Percentiles rank a stretch among this genome's conserved stretches.
Evolutionary conservation across 2,797 vertebrate species (phyloP).

Genomic region (Eutrigla gurnardus): DNA sequence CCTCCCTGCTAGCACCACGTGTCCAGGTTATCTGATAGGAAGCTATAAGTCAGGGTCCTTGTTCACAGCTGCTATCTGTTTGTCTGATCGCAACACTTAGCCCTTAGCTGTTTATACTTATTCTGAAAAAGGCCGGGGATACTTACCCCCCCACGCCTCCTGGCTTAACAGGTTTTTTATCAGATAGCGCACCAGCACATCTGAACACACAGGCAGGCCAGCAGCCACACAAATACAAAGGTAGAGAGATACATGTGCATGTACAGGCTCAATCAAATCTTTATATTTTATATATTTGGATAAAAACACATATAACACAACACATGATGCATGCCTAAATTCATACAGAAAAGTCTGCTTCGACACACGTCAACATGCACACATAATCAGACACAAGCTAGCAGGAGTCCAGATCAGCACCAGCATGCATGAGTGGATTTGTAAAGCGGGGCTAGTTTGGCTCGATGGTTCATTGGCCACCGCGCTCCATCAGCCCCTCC

Average conservation of each 20-base stretch:
- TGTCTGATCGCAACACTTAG: slow-evolving; percentile 75
- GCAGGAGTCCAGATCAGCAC: slow-evolving; percentile 64
- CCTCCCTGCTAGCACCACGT: slow-evolving; percentile 52
- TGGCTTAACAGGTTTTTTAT: slow-evolving; percentile 63
- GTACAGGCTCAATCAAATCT: background rate
- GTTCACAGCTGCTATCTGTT: slow-evolving; percentile 79
- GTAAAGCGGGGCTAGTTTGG: slow-evolving; percentile 61
- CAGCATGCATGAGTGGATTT: slow-evolving; percentile 64
- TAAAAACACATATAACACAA: background rate
- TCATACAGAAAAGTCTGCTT: background rate
- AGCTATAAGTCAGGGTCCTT: slow-evolving; percentile 72
- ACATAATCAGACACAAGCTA: slow-evolving; percentile 42
- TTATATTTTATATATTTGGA: background rate
- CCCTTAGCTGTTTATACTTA: slow-evolving; percentile 83
- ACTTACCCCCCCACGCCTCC: slow-evolving; percentile 44
- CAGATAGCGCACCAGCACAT: slow-evolving; percentile 63
- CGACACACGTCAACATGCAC: slow-evolving; percentile 11
- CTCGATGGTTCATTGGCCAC: slow-evolving; percentile 63
- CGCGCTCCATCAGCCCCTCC: slow-evolving; percentile 64
- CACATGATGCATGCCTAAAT: slow-evolving; percentile 14
- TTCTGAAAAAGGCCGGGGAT: slow-evolving; percentile 77
- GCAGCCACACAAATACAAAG: slow-evolving; percentile 25
- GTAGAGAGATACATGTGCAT: background rate
- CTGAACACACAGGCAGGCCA: slow-evolving; percentile 18
- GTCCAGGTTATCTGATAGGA: slow-evolving; percentile 76